Base-by-base conservation (phyloP, 2,797 vertebrate genomes). In the Galagoides demidoff region DNA sequence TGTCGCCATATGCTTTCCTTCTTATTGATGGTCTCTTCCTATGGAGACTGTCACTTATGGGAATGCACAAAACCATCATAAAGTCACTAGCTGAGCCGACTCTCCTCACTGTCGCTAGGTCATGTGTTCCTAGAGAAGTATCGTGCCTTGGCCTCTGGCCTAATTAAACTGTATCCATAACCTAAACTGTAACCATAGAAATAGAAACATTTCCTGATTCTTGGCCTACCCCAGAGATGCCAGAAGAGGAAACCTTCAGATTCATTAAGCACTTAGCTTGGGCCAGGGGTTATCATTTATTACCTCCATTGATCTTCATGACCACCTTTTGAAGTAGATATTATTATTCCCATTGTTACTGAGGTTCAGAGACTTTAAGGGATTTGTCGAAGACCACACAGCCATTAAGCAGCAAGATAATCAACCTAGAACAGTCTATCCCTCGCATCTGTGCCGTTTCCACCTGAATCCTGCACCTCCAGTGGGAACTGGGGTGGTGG, bases 401-500 rank as follows among this genome's bases (percentile, higher is more conserved):
- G 64, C 37, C 79, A 9, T 45, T 12, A 71, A n/a, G 34, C 0
- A n/a, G 55, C 34, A 49, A 63, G 85, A 81, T 70, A 78, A 39
- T 64, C 5, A 57, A 61, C 49, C 14, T 5, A 70, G 63, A 27
- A 52, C 4, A 2, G 17, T 29, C 43, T 2, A n/a, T 70, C 29
- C 55, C 71, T 25, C 4, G 22, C 14, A 34, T 4, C 61, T 49
- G 14, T 14, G 7, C 19, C 9, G 57, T 49, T 59, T 7, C 39
- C 11, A 13, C 25, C 74, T 0, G 10, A 45, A 14, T 13, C 59
- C 10, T 7, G 0, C 1, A 0, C 31, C 34, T 22, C 34, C 5
- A 25, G 12, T 6, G 70, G 43, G n/a, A 73, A 29, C 0, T 2
- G n/a, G 78, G 29, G 27, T 31, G 7, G 29, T 9, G 45, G 39